Evolutionary conservation across 2,113 vertebrate species (phyloP).

Genomic region (Axis porcinus): DNA sequence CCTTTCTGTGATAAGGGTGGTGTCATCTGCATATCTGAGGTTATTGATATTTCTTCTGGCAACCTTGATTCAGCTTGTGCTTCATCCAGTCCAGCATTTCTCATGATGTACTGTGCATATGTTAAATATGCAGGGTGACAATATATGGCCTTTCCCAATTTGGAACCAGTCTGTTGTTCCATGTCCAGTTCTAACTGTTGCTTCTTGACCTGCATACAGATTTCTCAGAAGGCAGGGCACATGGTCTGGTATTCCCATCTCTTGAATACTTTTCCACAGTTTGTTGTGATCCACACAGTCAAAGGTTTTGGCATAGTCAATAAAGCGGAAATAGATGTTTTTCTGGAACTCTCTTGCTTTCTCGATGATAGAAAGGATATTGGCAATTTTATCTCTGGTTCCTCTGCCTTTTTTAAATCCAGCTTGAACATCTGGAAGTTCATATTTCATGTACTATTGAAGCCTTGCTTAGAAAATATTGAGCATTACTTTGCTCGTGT

Average conservation of each 20-base stretch:
- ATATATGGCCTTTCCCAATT: background rate
- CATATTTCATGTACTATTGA: background rate
- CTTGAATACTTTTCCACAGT: background rate
- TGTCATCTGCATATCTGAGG: background rate
- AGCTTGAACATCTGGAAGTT: background rate
- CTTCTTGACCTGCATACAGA: background rate
- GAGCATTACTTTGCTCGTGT: background rate
- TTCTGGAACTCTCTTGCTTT: background rate
- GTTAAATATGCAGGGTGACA: background rate
- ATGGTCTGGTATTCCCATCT: background rate
- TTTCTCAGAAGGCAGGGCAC: background rate
- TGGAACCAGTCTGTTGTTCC: background rate
- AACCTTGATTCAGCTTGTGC: background rate
- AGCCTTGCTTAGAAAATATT: background rate
- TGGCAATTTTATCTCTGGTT: background rate
- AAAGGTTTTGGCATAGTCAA: background rate
- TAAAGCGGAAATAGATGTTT: background rate
- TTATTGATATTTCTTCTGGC: background rate
- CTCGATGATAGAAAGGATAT: accelerated
- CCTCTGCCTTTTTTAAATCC: background rate
- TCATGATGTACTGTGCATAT: background rate
- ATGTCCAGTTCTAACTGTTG: background rate
- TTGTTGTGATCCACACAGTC: background rate
- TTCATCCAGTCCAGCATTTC: background rate
- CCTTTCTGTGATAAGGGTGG: background rate